These are phyloP conservation scores for Nasalis larvatus DNA, from an alignment of 2,113 vertebrate genomes.

Conservation along the genomic window DNA sequence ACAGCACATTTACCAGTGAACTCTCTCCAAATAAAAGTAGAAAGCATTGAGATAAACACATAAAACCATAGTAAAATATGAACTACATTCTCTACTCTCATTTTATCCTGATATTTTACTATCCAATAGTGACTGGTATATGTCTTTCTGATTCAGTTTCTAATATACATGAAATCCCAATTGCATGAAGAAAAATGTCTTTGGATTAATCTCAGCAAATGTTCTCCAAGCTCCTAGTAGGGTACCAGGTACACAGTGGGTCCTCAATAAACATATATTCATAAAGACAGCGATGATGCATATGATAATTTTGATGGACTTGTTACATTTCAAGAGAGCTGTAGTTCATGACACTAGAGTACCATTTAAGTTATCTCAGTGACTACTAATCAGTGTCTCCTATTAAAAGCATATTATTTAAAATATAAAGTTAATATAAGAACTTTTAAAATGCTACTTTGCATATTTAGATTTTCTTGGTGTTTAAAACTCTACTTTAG, in stretches of 20 bases:
- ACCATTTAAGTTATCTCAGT: not conserved
- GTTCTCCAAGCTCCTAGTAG: not conserved
- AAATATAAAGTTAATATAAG: constrained; percentile 14
- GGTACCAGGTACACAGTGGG: not conserved
- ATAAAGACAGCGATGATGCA: not conserved
- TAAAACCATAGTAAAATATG: not conserved
- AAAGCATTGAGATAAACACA: not conserved
- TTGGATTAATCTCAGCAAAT: not conserved
- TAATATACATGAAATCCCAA: not conserved
- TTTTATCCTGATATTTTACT: not conserved
- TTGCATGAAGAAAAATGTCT: not conserved
- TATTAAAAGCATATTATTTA: not conserved
- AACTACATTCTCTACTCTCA: not conserved
- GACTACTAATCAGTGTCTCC: not conserved
- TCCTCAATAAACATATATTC: not conserved
- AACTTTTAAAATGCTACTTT: not conserved
- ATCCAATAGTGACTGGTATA: not conserved
- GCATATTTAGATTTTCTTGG: not conserved
- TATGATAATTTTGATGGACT: not conserved
- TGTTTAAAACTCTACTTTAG: not conserved
- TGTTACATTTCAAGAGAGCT: not conserved
- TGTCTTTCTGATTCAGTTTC: not conserved
- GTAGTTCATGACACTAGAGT: not conserved
- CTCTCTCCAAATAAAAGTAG: not conserved
- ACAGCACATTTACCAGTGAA: not conserved